Evolutionary conservation across 35 echinoderm and acorn worm genomes (phyloP).

Genomic region (Strongylocentrotus purpuratus): DNA sequence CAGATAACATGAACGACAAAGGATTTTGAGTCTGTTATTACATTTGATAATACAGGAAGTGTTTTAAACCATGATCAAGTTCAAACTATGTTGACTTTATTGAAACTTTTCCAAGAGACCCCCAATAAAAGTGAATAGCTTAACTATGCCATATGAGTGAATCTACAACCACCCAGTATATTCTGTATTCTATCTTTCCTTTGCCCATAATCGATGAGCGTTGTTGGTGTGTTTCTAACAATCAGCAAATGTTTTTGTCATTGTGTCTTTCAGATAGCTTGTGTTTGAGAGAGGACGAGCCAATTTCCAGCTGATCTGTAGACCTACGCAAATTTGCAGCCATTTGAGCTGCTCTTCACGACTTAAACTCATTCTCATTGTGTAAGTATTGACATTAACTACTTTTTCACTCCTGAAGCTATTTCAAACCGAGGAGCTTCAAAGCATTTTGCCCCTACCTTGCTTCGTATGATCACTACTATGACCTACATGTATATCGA

Average conservation of each 20-base stretch:
- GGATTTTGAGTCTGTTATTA: background rate
- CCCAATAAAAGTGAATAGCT: too few species aligned
- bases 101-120: background rate
- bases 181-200: too few species aligned
- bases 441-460: too few species aligned
- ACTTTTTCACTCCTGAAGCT: too few species aligned
- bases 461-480: too few species aligned
- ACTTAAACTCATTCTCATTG: background rate
- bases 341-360: background rate
- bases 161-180: too few species aligned
- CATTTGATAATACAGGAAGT: background rate
- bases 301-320: background rate
- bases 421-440: too few species aligned
- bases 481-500: too few species aligned
- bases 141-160: too few species aligned
- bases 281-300: background rate
- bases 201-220: too few species aligned
- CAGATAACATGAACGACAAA: background rate
- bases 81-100: background rate
- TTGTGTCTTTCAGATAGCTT: background rate
- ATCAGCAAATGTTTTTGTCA: background rate
- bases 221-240: background rate
- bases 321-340: background rate
- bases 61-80: background rate
- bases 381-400: background rate